phyloP scores from a whole-genome alignment of 1,140 invertebrate genomes.

The Ditylenchus dipsaci region DNA sequence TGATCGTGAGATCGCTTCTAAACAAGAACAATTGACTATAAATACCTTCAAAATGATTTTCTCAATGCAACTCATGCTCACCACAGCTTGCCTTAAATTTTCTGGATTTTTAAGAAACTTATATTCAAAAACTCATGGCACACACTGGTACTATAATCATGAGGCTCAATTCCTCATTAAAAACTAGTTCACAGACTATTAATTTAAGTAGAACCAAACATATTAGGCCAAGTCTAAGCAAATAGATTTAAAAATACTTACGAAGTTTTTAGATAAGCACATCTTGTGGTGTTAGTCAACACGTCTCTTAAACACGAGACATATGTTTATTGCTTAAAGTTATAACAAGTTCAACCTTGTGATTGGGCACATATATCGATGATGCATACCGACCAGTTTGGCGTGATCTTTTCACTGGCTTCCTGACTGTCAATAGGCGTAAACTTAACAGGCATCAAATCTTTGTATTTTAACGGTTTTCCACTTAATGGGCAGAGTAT shows the following conservation, averaged over 20 bases:
- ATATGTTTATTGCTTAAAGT: too few species aligned
- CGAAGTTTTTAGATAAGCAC: constrained; percentile 76
- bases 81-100: constrained; percentile 77
- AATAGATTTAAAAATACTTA: constrained; percentile 12
- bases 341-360: constrained; percentile 66
- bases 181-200: not conserved
- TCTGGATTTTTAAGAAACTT: too few species aligned
- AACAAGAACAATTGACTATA: not conserved
- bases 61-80: constrained; percentile 91
- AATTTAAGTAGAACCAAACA: not conserved
- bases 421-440: constrained; percentile 71
- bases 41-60: constrained; percentile 75
- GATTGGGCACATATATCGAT: constrained; percentile 92
- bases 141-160: too few species aligned
- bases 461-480: constrained; percentile 80
- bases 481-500: constrained; percentile 91
- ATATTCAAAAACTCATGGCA: not conserved
- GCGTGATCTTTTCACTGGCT: constrained; percentile 11
- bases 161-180: constrained; percentile 28
- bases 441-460: constrained; percentile 88
- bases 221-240: not conserved
- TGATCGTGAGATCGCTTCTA: not conserved
- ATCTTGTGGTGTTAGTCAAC: constrained; percentile 85
- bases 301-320: constrained; percentile 66
- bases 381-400: constrained; percentile 61